A percentile compares a stretch with the other conserved stretches of the same genome.
phyloP scores from a whole-genome alignment of 1,140 invertebrate species.

The Wasmannia auropunctata region DNA sequence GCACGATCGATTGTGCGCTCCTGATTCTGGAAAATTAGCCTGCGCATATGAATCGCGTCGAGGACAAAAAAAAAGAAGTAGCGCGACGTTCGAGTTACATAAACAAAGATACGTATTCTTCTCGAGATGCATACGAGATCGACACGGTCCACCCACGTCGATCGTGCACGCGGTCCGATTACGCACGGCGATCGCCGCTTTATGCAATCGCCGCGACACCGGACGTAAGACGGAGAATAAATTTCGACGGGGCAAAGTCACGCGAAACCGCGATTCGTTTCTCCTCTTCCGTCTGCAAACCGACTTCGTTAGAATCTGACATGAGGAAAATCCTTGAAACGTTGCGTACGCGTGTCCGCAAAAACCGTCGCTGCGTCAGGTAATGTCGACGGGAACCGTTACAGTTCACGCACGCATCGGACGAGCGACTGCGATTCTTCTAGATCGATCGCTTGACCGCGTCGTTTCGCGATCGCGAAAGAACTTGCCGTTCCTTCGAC shows the following conservation, averaged over 20 bases:
- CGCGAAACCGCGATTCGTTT: not conserved
- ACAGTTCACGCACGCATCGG: not conserved
- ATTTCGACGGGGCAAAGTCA: not conserved
- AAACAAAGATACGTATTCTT: constrained; percentile 20
- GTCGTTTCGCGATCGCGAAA: not conserved
- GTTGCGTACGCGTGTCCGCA: too few relatives aligned
- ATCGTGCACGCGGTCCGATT: not conserved
- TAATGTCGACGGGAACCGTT: not conserved
- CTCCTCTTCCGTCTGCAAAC: not conserved
- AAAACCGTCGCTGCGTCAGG: not conserved
- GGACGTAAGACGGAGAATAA: constrained; percentile 12
- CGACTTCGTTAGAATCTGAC: not conserved
- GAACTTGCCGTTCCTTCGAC: not conserved
- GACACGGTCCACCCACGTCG: not conserved
- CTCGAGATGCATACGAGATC: not conserved
- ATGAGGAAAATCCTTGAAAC: constrained; percentile 2
- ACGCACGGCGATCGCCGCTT: not conserved
- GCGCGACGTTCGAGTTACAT: constrained; percentile 1
- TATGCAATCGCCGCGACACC: not conserved
- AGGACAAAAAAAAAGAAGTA: not conserved
- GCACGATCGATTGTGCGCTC: not conserved
- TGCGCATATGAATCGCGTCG: not conserved
- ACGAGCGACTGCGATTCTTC: not conserved
- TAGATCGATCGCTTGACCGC: not conserved
- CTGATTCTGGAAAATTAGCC: not conserved